Base-by-base conservation (phyloP, 2,113 vertebrate genomes). In the Ploceus nigricollis region DNA sequence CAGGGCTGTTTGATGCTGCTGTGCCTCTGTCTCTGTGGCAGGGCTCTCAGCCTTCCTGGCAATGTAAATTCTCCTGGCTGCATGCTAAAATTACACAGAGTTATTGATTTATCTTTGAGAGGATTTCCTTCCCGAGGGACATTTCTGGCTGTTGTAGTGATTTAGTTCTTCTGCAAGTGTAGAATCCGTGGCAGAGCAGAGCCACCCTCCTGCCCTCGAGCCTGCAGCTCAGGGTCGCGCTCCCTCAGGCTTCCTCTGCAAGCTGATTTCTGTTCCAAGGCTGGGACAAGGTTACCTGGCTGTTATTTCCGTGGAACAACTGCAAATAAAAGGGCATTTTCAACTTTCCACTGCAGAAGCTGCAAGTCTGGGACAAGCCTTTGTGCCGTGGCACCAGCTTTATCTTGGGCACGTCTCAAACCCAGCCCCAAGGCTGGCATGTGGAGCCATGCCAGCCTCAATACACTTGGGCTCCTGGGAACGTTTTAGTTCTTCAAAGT, bases 21-120 rank as follows among this genome's bases (percentile, higher is more conserved):
- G 76, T 87, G 94, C 30, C 81, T 94, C 78, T 81, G 87, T 82
- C 87, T 94, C 76, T 1, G 18, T 93, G 92, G 50, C 73, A 10
- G 82, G 93, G 40, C 92, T 85, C 92, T 97, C 92, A 93, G 75
- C 85, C 64, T 98, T 96, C 95, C 96, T 97, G 94, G 91, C 97
- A 97, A 97, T 96, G 93, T 88, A 89, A 92, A 87, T 92, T 75
- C 93, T 97, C 72, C 64, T 95, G 78, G 66, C 89, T 96, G 91
- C 85, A 76, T 94, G 97, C 93, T 97, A 95, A 97, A 97, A 96
- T 97, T 97, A 93, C 91, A 91, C 82, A 60, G 94, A 95, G 92
- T 72, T 94, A 97, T 94, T 98, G 97, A 97, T 98, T 97, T 97
- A 97, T 96, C 86, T 97, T 97, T 97, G 94, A 93, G 93, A 97